A percentile compares a stretch with the other conserved stretches of the same genome.
Evolutionary conservation across 2,797 vertebrate species (phyloP).

Genomic region (Gallinago solitaria): DNA sequence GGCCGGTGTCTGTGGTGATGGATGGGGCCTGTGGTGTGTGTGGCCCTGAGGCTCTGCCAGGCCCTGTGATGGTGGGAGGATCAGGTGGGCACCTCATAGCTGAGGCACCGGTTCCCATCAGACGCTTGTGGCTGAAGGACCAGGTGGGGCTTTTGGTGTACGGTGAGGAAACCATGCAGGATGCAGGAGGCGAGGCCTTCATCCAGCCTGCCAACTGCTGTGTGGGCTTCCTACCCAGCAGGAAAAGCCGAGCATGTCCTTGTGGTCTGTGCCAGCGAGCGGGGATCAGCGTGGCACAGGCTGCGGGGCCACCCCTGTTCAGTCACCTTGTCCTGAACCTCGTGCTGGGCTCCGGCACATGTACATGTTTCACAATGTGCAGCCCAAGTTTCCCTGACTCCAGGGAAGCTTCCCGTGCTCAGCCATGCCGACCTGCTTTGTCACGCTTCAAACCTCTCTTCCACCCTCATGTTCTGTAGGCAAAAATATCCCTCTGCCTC

Average conservation of each 20-base stretch:
- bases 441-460: background rate
- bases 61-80: rapidly evolving
- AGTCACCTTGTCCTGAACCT: background rate
- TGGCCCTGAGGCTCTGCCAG: rapidly evolving
- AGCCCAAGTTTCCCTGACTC: background rate
- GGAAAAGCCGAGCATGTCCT: rapidly evolving
- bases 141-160: rapidly evolving
- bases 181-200: rapidly evolving
- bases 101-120: rapidly evolving
- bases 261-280: rapidly evolving
- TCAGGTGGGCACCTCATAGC: background rate
- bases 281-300: rapidly evolving
- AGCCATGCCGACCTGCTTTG: background rate
- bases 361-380: rapidly evolving
- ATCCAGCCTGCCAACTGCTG: rapidly evolving
- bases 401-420: background rate
- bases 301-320: background rate
- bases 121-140: background rate
- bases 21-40: rapidly evolving
- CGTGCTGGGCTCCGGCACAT: rapidly evolving
- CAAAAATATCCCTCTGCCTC: constrained; percentile 27
- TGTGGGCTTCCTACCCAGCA: background rate
- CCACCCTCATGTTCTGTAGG: background rate
- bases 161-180: background rate
- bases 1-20: rapidly evolving